Evolutionary conservation across 2,113 vertebrate genomes (phyloP).

Genomic region (Guaruba guarouba): DNA sequence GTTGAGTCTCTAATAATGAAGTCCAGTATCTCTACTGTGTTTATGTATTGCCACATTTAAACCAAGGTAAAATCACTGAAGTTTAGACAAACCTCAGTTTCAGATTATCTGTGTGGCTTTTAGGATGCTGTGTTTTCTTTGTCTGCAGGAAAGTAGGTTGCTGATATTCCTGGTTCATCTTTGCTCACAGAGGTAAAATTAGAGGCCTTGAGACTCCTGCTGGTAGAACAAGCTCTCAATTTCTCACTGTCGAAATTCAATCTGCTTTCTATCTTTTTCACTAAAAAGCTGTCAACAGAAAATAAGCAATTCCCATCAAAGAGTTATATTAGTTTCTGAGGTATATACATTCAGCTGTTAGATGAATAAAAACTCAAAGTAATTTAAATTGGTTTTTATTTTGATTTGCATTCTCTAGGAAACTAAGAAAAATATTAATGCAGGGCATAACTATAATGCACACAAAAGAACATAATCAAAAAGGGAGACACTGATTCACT

Average conservation of each 20-base stretch:
- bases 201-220: constrained; percentile 77
- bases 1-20: neutral
- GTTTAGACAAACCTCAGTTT: neutral
- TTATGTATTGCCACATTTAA: neutral
- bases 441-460: neutral
- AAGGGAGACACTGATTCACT: neutral
- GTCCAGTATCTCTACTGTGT: neutral
- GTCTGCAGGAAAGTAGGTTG: constrained; percentile 63
- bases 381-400: constrained; percentile 63
- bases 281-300: constrained; percentile 82
- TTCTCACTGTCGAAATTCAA: constrained; percentile 81
- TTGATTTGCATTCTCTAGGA: constrained; percentile 67
- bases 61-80: neutral
- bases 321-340: constrained; percentile 70
- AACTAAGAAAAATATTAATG: constrained; percentile 60
- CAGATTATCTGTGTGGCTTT: constrained; percentile 10
- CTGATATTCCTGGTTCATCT: constrained; percentile 74
- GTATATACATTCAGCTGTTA: constrained; percentile 46
- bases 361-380: constrained; percentile 46
- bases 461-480: neutral
- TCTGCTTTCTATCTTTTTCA: constrained; percentile 84
- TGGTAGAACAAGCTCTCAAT: constrained; percentile 80
- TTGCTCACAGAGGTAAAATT: constrained; percentile 77
- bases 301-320: constrained; percentile 78
- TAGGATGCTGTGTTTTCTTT: constrained; percentile 38